These are phyloP conservation scores for Chrysolina haemoptera DNA, from an alignment of 2,888 invertebrate genomes.

Conservation along the genomic window DNA sequence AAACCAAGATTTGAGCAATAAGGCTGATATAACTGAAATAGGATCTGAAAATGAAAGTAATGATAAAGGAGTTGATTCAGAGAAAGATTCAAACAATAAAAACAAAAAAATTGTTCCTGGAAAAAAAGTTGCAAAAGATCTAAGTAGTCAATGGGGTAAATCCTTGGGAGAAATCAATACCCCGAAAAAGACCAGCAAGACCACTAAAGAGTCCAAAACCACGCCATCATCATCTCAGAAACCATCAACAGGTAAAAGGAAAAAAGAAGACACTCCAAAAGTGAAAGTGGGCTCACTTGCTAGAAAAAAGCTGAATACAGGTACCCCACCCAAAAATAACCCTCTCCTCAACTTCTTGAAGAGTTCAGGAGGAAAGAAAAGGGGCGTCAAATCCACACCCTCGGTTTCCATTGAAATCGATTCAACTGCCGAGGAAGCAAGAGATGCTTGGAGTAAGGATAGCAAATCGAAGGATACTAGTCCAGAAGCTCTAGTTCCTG, in stretches of 20 bases:
- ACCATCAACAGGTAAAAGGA: conserved; percentile 3
- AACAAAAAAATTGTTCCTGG: background rate
- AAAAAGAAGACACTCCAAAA: conserved; percentile 33
- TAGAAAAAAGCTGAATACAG: conserved; percentile 29
- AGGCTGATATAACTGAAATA: background rate
- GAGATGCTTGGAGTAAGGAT: conserved; percentile 56
- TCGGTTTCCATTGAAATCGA: conserved; percentile 26
- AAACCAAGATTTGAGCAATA: background rate
- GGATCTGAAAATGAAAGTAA: background rate
- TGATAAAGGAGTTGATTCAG: background rate
- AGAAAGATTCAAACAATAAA: background rate
- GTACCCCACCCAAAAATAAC: conserved; percentile 36
- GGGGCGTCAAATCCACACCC: conserved; percentile 24
- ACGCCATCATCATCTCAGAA: background rate
- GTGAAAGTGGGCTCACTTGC: conserved; percentile 36
- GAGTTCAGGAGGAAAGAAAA: conserved; percentile 31
- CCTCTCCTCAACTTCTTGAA: conserved; percentile 49
- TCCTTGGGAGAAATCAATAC: background rate
- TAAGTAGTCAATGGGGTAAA: background rate
- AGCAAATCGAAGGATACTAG: background rate
- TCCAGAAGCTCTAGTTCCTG: conserved; percentile 18
- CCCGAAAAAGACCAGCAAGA: background rate
- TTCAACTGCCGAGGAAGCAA: conserved; percentile 53
- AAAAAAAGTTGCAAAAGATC: conserved; percentile 9
- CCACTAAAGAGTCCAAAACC: background rate